Conservation (phyloP, 2,797 vertebrate species). For the Diceros bicornis region DNA sequence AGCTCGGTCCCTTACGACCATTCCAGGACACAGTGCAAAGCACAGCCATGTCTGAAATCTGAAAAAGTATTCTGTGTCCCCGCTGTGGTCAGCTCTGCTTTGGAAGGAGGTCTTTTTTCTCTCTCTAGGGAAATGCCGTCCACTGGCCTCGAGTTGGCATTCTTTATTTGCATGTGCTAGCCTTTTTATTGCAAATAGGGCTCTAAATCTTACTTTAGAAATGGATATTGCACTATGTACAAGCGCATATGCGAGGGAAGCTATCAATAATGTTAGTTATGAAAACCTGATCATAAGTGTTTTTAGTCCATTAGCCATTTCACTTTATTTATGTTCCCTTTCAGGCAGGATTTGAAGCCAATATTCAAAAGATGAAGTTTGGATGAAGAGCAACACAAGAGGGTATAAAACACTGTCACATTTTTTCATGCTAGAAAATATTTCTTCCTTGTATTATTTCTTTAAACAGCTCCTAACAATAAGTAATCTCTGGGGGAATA, state of each 20-base stretch:
- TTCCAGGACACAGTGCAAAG: constrained; percentile 22
- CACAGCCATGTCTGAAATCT: not conserved
- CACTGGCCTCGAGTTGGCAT: constrained; percentile 73
- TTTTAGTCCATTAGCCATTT: constrained; percentile 91
- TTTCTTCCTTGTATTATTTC: constrained; percentile 73
- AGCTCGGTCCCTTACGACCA: not conserved
- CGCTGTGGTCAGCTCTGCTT: not conserved
- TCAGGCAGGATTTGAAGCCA: constrained; percentile 88
- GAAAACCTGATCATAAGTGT: constrained; percentile 91
- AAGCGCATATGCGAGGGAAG: constrained; percentile 83
- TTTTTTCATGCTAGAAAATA: constrained; percentile 83
- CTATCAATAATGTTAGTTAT: constrained; percentile 90
- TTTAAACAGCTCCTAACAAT: constrained; percentile 76
- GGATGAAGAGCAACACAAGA: constrained; percentile 85
- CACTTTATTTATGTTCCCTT: constrained; percentile 89
- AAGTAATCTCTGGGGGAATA: constrained; percentile 74
- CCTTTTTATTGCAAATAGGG: constrained; percentile 90
- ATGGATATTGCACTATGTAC: constrained; percentile 86
- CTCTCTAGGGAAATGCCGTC: constrained; percentile 75
- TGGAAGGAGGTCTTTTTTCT: constrained; percentile 67
- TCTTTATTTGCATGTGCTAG: constrained; percentile 89
- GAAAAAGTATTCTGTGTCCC: not conserved
- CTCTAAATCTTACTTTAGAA: constrained; percentile 91
- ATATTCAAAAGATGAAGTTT: constrained; percentile 88
- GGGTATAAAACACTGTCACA: constrained; percentile 86